phyloP scores from a whole-genome alignment of 2,113 vertebrate species.

The Crocuta crocuta region DNA sequence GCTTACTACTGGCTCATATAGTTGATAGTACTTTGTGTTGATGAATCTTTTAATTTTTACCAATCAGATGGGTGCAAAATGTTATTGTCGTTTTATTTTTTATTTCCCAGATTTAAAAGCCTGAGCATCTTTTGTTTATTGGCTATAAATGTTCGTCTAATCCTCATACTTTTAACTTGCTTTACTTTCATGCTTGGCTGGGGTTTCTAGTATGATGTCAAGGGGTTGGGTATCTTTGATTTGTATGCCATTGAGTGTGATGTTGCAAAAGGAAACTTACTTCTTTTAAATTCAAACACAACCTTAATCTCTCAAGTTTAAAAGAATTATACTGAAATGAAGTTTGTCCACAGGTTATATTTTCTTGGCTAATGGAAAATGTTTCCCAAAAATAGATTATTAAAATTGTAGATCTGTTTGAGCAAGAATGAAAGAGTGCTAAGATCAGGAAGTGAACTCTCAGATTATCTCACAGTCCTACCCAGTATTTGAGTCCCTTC shows the following conservation, averaged over 20 bases:
- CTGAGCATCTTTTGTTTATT: background rate
- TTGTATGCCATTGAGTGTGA: background rate
- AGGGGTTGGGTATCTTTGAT: background rate
- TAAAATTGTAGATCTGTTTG: background rate
- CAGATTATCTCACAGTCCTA: background rate
- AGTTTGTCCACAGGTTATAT: background rate
- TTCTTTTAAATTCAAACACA: background rate
- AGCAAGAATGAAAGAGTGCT: background rate
- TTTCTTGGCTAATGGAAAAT: conserved; percentile 23
- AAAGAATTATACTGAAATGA: background rate
- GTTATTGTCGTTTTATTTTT: background rate
- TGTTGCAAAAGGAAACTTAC: background rate
- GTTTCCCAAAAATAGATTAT: background rate
- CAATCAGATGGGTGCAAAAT: background rate
- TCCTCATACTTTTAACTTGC: background rate
- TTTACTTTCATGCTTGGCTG: background rate
- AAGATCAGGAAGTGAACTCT: background rate
- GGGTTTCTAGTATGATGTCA: background rate
- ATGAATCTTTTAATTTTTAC: background rate
- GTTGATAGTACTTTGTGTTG: background rate
- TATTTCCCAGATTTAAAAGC: background rate
- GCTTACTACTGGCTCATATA: background rate
- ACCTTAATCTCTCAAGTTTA: background rate
- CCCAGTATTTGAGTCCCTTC: background rate
- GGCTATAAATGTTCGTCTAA: background rate